A percentile compares a stretch with the other conserved stretches of the same genome.
These are phyloP conservation scores for Chloroclysta siterata DNA, from an alignment of 2,888 invertebrate genomes.

Conservation along the genomic window DNA sequence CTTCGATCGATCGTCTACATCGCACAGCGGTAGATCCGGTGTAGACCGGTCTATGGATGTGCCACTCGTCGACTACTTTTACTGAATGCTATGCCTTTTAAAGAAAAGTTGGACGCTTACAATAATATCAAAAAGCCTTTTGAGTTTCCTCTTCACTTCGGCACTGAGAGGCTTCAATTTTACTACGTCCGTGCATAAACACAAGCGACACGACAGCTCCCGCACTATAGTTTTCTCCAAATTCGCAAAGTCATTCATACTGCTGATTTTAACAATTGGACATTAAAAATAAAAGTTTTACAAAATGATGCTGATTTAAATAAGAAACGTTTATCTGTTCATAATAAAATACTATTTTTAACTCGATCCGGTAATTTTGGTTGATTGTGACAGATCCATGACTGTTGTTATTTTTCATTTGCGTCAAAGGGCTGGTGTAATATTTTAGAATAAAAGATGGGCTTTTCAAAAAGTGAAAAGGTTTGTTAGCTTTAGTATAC, in stretches of 20 bases:
- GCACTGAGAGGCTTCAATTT: slow-evolving; percentile 75
- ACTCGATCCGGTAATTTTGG: slow-evolving; percentile 61
- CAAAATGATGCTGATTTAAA: slow-evolving; percentile 38
- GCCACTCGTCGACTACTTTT: background rate
- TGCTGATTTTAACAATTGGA: slow-evolving; percentile 46
- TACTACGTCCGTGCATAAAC: slow-evolving; percentile 76
- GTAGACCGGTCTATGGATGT: no score
- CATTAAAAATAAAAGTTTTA: slow-evolving; percentile 17
- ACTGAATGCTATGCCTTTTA: background rate
- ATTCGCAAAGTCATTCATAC: slow-evolving; percentile 75
- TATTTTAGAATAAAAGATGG: slow-evolving; percentile 17
- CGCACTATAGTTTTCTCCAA: slow-evolving; percentile 78
- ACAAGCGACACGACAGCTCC: slow-evolving; percentile 77
- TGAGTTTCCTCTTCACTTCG: slow-evolving; percentile 75
- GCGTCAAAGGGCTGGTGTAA: slow-evolving; percentile 13
- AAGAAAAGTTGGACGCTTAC: slow-evolving; percentile 50
- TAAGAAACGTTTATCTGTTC: slow-evolving; percentile 50
- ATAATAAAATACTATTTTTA: slow-evolving; percentile 55
- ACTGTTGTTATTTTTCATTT: slow-evolving; percentile 34
- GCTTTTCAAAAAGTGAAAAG: slow-evolving; percentile 12
- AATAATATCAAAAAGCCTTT: slow-evolving; percentile 70
- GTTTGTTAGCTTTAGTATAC: slow-evolving; percentile 18
- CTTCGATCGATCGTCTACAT: no score
- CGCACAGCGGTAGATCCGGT: no score
- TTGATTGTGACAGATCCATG: slow-evolving; percentile 53